These are phyloP conservation scores for Okamejei kenojei DNA, from an alignment of 2,797 vertebrate species.

Conservation along the genomic window DNA sequence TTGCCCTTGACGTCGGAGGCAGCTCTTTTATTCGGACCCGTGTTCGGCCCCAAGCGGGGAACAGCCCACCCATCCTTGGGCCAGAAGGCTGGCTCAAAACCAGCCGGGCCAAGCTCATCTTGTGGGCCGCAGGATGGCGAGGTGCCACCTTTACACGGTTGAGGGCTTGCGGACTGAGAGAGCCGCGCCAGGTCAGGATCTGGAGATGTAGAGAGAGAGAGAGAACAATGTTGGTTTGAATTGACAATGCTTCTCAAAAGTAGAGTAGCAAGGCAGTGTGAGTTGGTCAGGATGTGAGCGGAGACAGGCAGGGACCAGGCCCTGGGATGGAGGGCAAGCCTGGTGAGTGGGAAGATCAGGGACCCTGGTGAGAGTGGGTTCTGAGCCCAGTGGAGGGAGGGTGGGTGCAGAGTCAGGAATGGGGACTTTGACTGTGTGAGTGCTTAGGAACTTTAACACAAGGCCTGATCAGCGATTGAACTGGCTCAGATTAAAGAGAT, in stretches of 20 bases:
- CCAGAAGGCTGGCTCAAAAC: not conserved
- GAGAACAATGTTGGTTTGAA: not conserved
- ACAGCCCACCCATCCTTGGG: slow-evolving; percentile 41
- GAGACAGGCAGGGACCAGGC: no score
- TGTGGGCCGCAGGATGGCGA: not conserved
- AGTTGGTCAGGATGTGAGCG: no score
- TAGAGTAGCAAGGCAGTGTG: no score
- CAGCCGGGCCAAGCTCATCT: not conserved
- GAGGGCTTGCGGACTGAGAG: not conserved
- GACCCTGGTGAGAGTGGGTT: not conserved
- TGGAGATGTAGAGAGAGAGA: not conserved
- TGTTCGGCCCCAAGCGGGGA: slow-evolving; percentile 46
- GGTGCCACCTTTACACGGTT: not conserved
- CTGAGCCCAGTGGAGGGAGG: not conserved
- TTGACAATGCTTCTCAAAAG: no score
- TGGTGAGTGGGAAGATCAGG: no score
- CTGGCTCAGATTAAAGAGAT: no score
- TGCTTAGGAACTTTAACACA: no score
- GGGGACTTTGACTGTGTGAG: no score
- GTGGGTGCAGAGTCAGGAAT: no score
- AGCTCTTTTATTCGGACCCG: slow-evolving; percentile 50
- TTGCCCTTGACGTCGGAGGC: slow-evolving; percentile 50
- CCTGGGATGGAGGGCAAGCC: no score
- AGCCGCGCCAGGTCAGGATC: not conserved
- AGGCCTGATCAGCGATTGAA: no score